Conservation (phyloP, 2,888 invertebrate species). For the Hoplodrina blanda region DNA sequence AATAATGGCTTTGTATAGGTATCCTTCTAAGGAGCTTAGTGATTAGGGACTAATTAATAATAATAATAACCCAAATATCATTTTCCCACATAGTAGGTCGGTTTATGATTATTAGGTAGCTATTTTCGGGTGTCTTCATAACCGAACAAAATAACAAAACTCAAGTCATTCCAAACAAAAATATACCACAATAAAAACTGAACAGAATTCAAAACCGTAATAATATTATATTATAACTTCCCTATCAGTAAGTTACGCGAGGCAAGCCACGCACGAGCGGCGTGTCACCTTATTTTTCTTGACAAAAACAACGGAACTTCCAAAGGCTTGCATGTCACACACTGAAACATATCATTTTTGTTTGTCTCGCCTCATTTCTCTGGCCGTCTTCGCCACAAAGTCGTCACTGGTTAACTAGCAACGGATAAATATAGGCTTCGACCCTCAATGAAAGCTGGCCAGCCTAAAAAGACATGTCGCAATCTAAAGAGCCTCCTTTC, state of each 20-base stretch:
- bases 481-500: constrained; percentile 70
- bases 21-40: constrained; percentile 40
- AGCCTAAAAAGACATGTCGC: constrained; percentile 75
- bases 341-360: constrained; percentile 83
- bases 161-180: constrained; percentile 31
- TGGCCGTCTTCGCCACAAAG: constrained; percentile 81
- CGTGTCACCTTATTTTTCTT: constrained; percentile 76
- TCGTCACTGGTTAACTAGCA: constrained; percentile 82
- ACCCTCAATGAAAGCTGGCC: constrained; percentile 77
- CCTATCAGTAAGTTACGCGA: constrained; percentile 67
- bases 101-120: constrained; percentile 22
- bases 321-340: constrained; percentile 78
- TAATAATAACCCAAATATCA: constrained; percentile 35
- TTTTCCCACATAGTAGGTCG: neutral
- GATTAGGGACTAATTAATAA: constrained; percentile 43
- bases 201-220: constrained; percentile 66
- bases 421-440: constrained; percentile 83
- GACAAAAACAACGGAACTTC: constrained; percentile 74
- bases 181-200: constrained; percentile 52
- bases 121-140: constrained; percentile 19
- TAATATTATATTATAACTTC: constrained; percentile 71
- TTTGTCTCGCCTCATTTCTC: constrained; percentile 84
- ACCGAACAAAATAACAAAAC: constrained; percentile 26
- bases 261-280: constrained; percentile 73
- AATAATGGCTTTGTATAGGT: constrained; percentile 56